Percentiles rank a stretch among this genome's conserved stretches.
phyloP scores from a whole-genome alignment of 2,797 vertebrate genomes.

The Tachyglossus aculeatus region DNA sequence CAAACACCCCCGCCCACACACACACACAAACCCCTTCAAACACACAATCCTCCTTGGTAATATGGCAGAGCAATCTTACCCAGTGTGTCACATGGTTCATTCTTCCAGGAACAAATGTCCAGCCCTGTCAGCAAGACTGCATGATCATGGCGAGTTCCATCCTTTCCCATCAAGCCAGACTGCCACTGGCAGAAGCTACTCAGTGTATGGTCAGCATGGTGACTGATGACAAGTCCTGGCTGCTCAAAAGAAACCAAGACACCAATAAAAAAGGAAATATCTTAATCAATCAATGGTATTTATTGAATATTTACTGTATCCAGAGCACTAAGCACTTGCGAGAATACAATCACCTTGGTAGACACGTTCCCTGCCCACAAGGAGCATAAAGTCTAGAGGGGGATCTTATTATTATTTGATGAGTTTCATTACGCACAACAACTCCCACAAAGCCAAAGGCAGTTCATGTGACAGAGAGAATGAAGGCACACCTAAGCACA shows the following conservation, averaged over 20 bases:
- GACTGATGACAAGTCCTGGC: conserved; percentile 87
- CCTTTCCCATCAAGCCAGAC: conserved; percentile 81
- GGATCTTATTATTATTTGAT: too few species aligned
- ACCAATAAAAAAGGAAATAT: neutral
- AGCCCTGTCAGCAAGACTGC: conserved; percentile 90
- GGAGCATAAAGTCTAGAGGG: too few species aligned
- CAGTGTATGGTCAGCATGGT: conserved; percentile 90
- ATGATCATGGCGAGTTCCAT: conserved; percentile 88
- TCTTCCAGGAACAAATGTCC: conserved; percentile 94
- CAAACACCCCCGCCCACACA: too few species aligned
- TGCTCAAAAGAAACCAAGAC: conserved; percentile 42
- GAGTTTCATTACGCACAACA: neutral
- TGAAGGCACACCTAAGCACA: neutral
- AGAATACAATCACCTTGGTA: too few species aligned
- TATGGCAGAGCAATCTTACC: conserved; percentile 64
- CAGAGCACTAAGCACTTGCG: too few species aligned
- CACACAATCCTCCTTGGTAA: fast-evolving
- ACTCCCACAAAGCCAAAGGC: neutral
- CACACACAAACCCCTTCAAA: too few species aligned
- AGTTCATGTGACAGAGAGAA: neutral
- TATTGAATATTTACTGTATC: too few species aligned
- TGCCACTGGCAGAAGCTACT: conserved; percentile 96
- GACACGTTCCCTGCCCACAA: too few species aligned
- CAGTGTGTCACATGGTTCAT: conserved; percentile 90
- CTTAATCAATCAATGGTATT: too few species aligned